phyloP scores from a whole-genome alignment of 1,140 invertebrate species.

The Ectropis grisescens region DNA sequence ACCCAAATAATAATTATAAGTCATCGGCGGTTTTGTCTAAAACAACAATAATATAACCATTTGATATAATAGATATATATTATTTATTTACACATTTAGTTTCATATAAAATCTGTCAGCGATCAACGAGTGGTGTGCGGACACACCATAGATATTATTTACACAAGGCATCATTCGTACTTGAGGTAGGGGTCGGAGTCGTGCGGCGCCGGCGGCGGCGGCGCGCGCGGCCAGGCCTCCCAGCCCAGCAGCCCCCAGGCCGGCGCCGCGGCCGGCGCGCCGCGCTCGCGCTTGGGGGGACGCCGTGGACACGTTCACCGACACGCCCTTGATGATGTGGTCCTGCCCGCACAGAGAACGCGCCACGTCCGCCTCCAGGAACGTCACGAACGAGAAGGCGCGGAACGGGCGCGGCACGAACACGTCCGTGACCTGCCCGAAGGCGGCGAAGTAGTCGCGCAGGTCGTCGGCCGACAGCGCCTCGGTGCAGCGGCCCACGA shows the following conservation, averaged over 20 bases:
- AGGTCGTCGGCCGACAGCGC: constrained; percentile 90
- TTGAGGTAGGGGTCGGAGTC: constrained; percentile 58
- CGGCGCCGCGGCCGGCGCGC: constrained; percentile 33
- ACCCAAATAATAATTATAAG: too few species aligned
- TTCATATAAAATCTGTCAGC: constrained; percentile 60
- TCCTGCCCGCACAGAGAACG: constrained; percentile 95
- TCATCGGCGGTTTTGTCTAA: too few species aligned
- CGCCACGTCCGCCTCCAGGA: constrained; percentile 94
- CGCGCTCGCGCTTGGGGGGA: constrained; percentile 82
- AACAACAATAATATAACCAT: constrained; percentile 28
- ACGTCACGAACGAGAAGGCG: constrained; percentile 96
- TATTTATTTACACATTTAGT: constrained; percentile 59
- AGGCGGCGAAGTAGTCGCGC: constrained; percentile 94
- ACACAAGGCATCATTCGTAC: constrained; percentile 39
- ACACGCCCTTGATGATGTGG: constrained; percentile 96
- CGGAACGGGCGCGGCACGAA: constrained; percentile 96
- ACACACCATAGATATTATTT: constrained; percentile 5
- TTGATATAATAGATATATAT: constrained; percentile 49
- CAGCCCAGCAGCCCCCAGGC: constrained; percentile 46
- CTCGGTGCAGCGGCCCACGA: constrained; percentile 95
- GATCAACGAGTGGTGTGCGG: constrained; percentile 39
- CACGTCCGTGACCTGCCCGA: constrained; percentile 95
- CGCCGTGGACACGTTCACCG: constrained; percentile 95
- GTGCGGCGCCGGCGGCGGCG: constrained; percentile 7
- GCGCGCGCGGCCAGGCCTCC: constrained; percentile 36